Base-by-base conservation (phyloP, 2,888 invertebrate species). In the Shargacucullia verbasci region DNA sequence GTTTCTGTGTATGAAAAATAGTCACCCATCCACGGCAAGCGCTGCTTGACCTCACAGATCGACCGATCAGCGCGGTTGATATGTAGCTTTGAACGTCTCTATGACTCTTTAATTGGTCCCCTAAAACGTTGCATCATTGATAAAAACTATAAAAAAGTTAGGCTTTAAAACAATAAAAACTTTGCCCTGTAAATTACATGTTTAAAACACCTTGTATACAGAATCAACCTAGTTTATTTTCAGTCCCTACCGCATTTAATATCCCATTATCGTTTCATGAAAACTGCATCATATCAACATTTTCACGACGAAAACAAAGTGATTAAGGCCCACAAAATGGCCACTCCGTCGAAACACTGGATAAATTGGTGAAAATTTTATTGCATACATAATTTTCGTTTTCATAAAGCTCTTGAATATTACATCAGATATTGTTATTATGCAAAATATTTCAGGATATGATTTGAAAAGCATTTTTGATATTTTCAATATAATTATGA, bases 301-400 rank as follows among this genome's bases (percentile, higher is more conserved):
- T 61, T 44, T 59, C 41, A 33, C 35, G 27, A 5, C 7, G 53
- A 56, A 56, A 75, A 71, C 60, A 74, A 65, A 74, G 55, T 71
- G 66, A 71, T 71, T 71, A 65, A 60, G n/a, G 12, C 7, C 57
- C 40, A 60, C 57, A 45, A 70, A 70, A 59, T 45, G 34, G 44
- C 58, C 60, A 50, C 55, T 66, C 59, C 25, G 12, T 43, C 56
- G 66, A 45, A 58, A 52, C 40, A 63, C 55, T 59, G 66, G 39
- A 70, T 74, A 59, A 70, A 70, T 61, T 59, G 38, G 43, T 58
- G 58, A 41, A 70, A 53, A 60, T 62, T 57, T 65, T 48, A 66
- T 70, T 62, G 55, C 55, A 62, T 60, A 56, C 57, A 55, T 62
- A 50, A 74, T 66, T 53, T 70, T 33, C 46, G 41, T 43, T 70